These are phyloP conservation scores for Drosophila parabipectinata DNA, from an alignment of 1,140 invertebrate species.

Conservation along the genomic window DNA sequence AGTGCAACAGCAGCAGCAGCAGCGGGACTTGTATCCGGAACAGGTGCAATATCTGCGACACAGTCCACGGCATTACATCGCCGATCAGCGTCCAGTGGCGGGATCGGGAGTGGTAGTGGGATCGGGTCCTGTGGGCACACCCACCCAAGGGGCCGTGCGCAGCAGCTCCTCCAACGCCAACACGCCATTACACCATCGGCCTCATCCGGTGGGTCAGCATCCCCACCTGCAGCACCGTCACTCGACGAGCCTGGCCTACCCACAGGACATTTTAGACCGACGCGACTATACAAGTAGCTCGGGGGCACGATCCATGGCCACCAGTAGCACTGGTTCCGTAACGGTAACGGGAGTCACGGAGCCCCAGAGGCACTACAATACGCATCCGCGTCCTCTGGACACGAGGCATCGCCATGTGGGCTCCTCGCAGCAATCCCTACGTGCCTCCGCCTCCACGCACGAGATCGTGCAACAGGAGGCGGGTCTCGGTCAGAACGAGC, in stretches of 20 bases:
- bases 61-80: conserved; percentile 81
- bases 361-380: conserved; percentile 69
- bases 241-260: conserved; percentile 80
- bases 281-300: conserved; percentile 83
- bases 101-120: background rate
- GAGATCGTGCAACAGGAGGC: conserved; percentile 80
- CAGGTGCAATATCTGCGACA: conserved; percentile 77
- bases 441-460: conserved; percentile 74
- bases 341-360: conserved; percentile 2
- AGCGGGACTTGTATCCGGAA: conserved; percentile 77
- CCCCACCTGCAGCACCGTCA: conserved; percentile 60
- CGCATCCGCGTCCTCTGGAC: conserved; percentile 74
- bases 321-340: conserved; percentile 8
- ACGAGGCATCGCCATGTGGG: conserved; percentile 77
- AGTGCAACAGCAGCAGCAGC: conserved; percentile 41
- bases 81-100: conserved; percentile 72
- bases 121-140: conserved; percentile 43
- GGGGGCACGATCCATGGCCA: conserved; percentile 2
- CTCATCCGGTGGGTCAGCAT: conserved; percentile 27
- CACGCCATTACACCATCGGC: conserved; percentile 65
- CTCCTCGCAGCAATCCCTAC: conserved; percentile 77
- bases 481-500: conserved; percentile 86
- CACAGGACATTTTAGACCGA: conserved; percentile 84
- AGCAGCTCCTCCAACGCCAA: conserved; percentile 73
- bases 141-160: conserved; percentile 62